Base-by-base conservation (phyloP, 2,113 vertebrate species). In the Crotophaga sulcirostris region DNA sequence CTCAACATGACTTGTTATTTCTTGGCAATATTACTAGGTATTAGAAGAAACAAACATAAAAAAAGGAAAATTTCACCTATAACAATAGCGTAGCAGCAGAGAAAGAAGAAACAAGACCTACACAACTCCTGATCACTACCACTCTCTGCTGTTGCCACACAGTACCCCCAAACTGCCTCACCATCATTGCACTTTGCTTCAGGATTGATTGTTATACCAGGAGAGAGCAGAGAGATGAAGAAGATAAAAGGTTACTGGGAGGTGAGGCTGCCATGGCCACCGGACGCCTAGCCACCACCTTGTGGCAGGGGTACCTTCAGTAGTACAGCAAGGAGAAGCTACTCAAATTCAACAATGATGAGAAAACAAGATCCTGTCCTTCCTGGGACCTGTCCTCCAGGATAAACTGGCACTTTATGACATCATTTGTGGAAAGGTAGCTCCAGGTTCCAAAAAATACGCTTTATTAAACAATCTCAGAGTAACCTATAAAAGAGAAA, bases 381-480 rank as follows among this genome's bases (percentile, higher is more conserved):
- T 80, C 28, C 58, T 18, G 31, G 28, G 25, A 59, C 25, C 51
- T 49, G 23, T 49, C 23, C 36, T 80, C 36, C 59, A 73, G 85
- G 90, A 88, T 49, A 91, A 83, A n/a, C 15, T 42, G 13, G 26
- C 52, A 72, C 63, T 91, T 89, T 73, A 77, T 4, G 6, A 58
- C 0, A 1, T 24, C 72, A 66, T 73, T 87, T 88, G 42, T 20
- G 73, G 34, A 76, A 87, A 84, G 28, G 31, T 45, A 91, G 45
- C 25, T 77, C 45, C 51, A 44, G 11, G 7, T 92, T 84, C 75
- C 89, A 69, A 90, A 93, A 93, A 58, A 51, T 84, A 62, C 31
- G 16, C 7, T 59, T 74, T 94, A 89, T 93, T 89, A 87, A 94
- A 92, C 70, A 90, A 93, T 78, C 9, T 5, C 17, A 55, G 63